phyloP scores from a whole-genome alignment of 2,113 vertebrate genomes.

The Uropsilus gracilis region DNA sequence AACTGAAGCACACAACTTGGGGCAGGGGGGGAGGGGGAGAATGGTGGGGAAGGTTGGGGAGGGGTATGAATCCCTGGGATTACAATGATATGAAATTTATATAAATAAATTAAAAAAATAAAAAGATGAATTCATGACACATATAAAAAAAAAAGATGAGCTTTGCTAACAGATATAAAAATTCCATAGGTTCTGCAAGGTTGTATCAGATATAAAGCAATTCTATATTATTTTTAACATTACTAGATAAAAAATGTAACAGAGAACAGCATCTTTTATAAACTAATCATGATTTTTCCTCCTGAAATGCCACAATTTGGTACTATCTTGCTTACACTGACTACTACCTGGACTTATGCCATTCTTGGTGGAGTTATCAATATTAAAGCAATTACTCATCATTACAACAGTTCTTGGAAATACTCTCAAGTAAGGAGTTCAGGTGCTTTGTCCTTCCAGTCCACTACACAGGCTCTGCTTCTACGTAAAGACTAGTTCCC shows the following conservation, averaged over 20 bases:
- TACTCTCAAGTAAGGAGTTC: not conserved
- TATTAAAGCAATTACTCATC: not conserved
- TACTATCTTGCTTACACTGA: not conserved
- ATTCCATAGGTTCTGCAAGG: not conserved
- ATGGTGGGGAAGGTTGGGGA: too few relatives aligned
- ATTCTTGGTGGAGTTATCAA: not conserved
- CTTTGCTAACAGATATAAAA: not conserved
- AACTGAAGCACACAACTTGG: too few relatives aligned
- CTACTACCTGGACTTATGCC: not conserved
- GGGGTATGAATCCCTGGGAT: too few relatives aligned
- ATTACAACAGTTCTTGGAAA: not conserved
- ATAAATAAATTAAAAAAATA: too few relatives aligned
- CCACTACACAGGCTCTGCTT: not conserved
- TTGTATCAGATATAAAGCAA: not conserved
- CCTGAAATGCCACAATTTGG: not conserved
- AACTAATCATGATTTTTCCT: not conserved
- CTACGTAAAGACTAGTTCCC: not conserved
- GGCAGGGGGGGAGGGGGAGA: too few relatives aligned
- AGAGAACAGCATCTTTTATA: not conserved
- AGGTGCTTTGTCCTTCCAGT: not conserved
- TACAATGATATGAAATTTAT: too few relatives aligned
- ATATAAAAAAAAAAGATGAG: too few relatives aligned
- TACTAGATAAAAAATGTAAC: not conserved
- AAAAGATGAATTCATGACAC: too few relatives aligned
- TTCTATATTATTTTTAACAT: not conserved